Evolutionary conservation across 2,888 invertebrate species (phyloP), one percentile per base, ranked within the genome.

Genomic region (Pseudococcus jackbeardsleyi): DNA sequence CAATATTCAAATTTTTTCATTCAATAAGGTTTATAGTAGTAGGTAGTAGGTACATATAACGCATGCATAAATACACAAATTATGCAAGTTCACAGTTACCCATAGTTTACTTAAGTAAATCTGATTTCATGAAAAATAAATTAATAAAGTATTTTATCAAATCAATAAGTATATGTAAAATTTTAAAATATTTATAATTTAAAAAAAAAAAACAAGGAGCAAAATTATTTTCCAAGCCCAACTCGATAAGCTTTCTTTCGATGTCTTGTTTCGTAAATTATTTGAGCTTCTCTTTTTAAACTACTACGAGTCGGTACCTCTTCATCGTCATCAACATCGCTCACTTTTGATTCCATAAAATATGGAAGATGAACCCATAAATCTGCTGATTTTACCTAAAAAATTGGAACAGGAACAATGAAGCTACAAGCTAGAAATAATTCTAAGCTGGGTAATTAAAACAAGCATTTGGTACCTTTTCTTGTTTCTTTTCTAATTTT

Each of bases 241-340:
- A 79, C 48, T 82, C 89, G 88, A 90, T 95, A 94, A 8, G 95
- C 95, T 91, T 96, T 96, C 85, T 96, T 93, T 54, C 96, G 93
- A 89, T 95, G 95, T 91, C 96, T 96, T 9, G 96, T 95, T 91
- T 97, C 96, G 3, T 96, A 94, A 82, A 97, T 95, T 26, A 96
- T 91, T 91, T 96, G 96, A 0, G 96, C 96, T 91, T 96, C 96
- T 89, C 96, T 93, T 92, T 96, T 97, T 89, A 97, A 92, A 91
- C 94, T 94, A 89, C 94, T 94, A 85, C 96, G 93, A 0, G 96
- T 95, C 0, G 96, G 96, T 77, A 96, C 95, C 90, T 96, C 96
- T 19, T 90, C 90, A 33, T 90, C 89, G 22, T 85, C 89, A 48
- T 90, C 89, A 19, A 86, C 50, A 33, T 89, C 89, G 15, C 88